phyloP scores from a whole-genome alignment of 2,888 invertebrate species.

The Calliphora vomitoria region DNA sequence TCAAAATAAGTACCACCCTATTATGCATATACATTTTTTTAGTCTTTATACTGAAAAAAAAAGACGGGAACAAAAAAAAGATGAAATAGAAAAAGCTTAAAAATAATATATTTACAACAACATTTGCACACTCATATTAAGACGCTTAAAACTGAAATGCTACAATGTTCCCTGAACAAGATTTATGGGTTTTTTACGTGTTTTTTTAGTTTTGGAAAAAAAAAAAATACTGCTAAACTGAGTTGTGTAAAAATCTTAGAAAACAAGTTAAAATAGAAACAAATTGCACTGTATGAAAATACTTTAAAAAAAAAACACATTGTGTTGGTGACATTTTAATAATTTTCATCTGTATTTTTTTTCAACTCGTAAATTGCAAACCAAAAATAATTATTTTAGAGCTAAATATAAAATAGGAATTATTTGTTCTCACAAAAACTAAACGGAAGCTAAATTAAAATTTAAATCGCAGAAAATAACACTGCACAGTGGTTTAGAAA shows the following conservation, averaged over 20 bases:
- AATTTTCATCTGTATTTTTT: slow-evolving; percentile 19
- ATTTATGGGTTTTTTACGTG: slow-evolving; percentile 70
- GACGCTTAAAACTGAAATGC: slow-evolving; percentile 61
- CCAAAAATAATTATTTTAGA: background rate
- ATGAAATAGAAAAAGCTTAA: slow-evolving; percentile 45
- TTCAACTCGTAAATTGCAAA: background rate
- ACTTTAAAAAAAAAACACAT: slow-evolving; percentile 28
- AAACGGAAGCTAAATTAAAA: too few species aligned
- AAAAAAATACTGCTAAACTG: slow-evolving; percentile 32
- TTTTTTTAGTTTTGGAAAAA: slow-evolving; percentile 43
- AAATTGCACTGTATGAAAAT: background rate
- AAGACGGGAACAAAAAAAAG: background rate
- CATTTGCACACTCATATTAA: slow-evolving; percentile 52
- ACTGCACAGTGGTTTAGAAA: too few species aligned
- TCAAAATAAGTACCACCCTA: too few species aligned
- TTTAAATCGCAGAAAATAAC: too few species aligned
- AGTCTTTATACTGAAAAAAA: slow-evolving; percentile 13
- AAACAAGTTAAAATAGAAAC: slow-evolving; percentile 38
- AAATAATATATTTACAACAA: slow-evolving; percentile 54
- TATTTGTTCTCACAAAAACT: too few species aligned
- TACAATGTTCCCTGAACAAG: slow-evolving; percentile 53
- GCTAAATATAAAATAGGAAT: background rate
- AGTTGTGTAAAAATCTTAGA: slow-evolving; percentile 8
- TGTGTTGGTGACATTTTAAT: slow-evolving; percentile 65
- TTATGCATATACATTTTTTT: slow-evolving; percentile 1